These are phyloP conservation scores for Ramphastos sulfuratus DNA, from an alignment of 2,113 vertebrate species.

Conservation along the genomic window DNA sequence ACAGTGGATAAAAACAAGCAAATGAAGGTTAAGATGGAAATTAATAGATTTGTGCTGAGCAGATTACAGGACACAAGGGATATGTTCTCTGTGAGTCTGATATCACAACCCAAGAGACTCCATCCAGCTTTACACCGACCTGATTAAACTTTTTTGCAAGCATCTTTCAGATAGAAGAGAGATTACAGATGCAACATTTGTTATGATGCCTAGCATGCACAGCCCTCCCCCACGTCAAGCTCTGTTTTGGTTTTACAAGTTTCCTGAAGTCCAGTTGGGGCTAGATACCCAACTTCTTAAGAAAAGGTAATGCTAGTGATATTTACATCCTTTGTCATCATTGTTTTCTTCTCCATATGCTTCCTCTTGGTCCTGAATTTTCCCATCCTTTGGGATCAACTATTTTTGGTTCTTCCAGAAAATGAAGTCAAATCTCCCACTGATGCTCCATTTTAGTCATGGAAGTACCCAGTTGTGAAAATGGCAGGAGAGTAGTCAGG, in stretches of 20 bases:
- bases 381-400: background rate
- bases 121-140: background rate
- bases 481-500: background rate
- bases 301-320: background rate
- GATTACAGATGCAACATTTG: accelerated
- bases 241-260: background rate
- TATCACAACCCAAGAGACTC: background rate
- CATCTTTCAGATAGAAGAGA: background rate
- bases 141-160: background rate
- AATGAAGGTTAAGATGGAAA: background rate
- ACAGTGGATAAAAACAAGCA: background rate
- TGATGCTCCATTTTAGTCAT: background rate
- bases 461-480: background rate
- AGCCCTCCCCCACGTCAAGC: too few relatives aligned
- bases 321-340: background rate
- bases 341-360: background rate
- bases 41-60: background rate
- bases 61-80: background rate
- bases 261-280: background rate
- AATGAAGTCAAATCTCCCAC: background rate
- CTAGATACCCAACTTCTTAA: background rate
- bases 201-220: background rate
- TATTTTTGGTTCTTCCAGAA: background rate
- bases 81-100: background rate
- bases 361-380: background rate